Evolutionary conservation across 2,113 vertebrate genomes (phyloP), one percentile per base, ranked within the genome.

Genomic region (Rafetus swinhoei): DNA sequence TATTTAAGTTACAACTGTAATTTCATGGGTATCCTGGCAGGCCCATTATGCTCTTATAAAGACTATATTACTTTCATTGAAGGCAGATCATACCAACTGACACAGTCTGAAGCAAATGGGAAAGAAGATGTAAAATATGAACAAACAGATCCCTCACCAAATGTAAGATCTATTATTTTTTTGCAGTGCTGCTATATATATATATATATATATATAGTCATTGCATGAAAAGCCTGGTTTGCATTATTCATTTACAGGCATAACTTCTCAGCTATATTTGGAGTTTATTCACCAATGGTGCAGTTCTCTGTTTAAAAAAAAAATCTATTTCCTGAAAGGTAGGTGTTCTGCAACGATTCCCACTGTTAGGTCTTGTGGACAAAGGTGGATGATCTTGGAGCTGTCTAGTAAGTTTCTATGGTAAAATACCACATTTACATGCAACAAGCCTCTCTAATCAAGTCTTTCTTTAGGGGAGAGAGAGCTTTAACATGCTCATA

Each of bases 1-100:
- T 99, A 99, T 97, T 97, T 99, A 94, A 99, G 99, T 97, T 99
- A 99, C 98, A 99, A 98, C 97, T 99, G 99, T 97, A 99, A 99
- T 98, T 99, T 99, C 98, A 99, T 99, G 99, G 99, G 99, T 87
- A 99, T 99, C 98, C 98, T 99, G 98, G 99, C 99, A 2, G 99
- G 99, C 77, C 99, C 99, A 4, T 98, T 99, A 56, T 99, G 99
- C 98, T 99, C 99, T 90, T 99, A 99, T 98, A 99, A 99, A 89
- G 99, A 99, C 98, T 99, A 99, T 98, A 98, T 98, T 96, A 98
- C 98, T 92, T 99, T 99, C 98, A 99, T 99, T 88, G 99, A 99
- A 97, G 99, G 99, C 96, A 98, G 98, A 45, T 97, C 98, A 81
- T 99, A 98, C 94, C 98, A 98, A 82, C 94, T 97, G 76, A 97